Base-by-base conservation (phyloP, 2,797 vertebrate species). In the Allochrocebus solatus region DNA sequence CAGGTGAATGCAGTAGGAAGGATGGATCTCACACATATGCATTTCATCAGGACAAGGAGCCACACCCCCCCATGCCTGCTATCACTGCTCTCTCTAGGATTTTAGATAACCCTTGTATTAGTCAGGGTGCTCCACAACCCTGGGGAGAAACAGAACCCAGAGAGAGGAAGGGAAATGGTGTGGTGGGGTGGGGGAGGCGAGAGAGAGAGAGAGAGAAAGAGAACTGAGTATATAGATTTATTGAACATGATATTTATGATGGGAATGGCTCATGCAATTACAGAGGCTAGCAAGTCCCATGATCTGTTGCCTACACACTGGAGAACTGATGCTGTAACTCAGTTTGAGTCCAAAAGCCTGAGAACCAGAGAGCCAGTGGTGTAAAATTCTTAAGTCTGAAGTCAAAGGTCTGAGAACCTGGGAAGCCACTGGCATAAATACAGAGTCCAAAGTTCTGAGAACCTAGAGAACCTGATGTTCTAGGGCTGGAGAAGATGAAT, bases 1-100 rank as follows among this genome's bases (percentile, higher is more conserved):
- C 61, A 26, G 53, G n/a, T 0, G 8, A 46, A 26, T 0, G 0
- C 1, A 6, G 74, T 16, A 30, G 28, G 11, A 41, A 26, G 6
- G 19, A 10, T 36, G 33, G 2, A 6, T 53, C 8, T 36, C 84
- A 19, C 19, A 5, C 1, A 4, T 4, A 3, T 24, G 9, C 7
- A 0, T 4, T 10, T 53, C 21, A 10, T 46, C n/a, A 0, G 30
- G 28, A 41, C 0, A 1, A 1, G 0, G 3, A 87, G 81, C 50
- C 53, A 17, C 67, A 9, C n/a, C 5, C 33, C 0, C 19, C 8
- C 5, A 16, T 26, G 21, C 8, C n/a, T 28, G 43, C 13, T 1
- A 1, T 10, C 4, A 12, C n/a, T 2, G 5, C 50, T 12, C 22
- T 24, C 72, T 19, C 4, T 26, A 10, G 53, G 30, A 5, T 17